Base-by-base conservation (phyloP, 2,888 invertebrate genomes). In the Aporophyla nigra region DNA sequence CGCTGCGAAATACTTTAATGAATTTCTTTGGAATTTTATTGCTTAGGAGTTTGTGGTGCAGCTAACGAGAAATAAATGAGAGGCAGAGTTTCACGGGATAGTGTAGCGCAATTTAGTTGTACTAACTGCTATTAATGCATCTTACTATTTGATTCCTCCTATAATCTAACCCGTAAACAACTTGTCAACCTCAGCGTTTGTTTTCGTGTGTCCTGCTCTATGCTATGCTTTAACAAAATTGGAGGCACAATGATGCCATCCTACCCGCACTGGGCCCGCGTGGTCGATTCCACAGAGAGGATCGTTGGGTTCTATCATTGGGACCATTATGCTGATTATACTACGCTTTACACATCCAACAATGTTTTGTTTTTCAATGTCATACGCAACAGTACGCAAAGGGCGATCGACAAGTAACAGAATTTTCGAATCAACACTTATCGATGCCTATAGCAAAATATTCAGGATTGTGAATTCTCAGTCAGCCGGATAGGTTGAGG, bases 21-120 rank as follows among this genome's bases (percentile, higher is more conserved):
- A 82, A 76, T 80, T 80, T 79, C 74, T 80, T 76, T 53, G 24
- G 68, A 58, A 61, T 76, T 76, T 74, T 76, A 67, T 77, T 79
- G 67, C 53, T 54, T 56, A 27, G 14, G 21, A 54, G 21, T 71
- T 73, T 51, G 27, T 51, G 66, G n/a, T 71, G 40, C 14, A 56
- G 14, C 12, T 19, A 59, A 27, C 12, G 54, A 33, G n/a, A 10
- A 21, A 24, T 16, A 21, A 59, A 59, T 7, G 9, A n/a, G 5
- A 65, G n/a, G 19, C 1, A 40, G 2, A 27, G 19, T 27, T 77
- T 53, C 0, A 12, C 12, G 0, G 9, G 2, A 12, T 21, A 27
- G 2, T 78, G 24, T 46, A 10, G 49, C 19, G 14, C 4, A 46
- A 49, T 76, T 27, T 65, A 19, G 19, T 5, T 43, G 16, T 24